Evolutionary conservation across 2,888 invertebrate genomes (phyloP), one percentile per base, ranked within the genome.

Genomic region (Penaeus monodon): DNA sequence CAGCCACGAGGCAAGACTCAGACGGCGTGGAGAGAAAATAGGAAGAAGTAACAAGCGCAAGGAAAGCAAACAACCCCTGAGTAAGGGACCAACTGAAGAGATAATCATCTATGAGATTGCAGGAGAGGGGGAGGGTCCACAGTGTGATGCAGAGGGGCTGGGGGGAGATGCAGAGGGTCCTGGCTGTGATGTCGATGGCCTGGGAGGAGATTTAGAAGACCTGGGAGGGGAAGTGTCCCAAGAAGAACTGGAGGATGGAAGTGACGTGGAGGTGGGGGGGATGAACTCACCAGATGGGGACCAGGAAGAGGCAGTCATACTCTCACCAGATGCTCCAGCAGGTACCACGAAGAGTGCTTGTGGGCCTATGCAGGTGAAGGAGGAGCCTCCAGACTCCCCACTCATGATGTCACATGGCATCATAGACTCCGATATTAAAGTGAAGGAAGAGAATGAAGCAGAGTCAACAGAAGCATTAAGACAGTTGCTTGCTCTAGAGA

Each of bases 391-490:
- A n/a, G 85, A 84, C 29, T 33, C 65, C 12, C 65, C 66, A 22
- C 68, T 29, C n/a, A 24, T 76, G n/a, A 24, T 49, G 20, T 27
- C 76, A 14, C 29, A 27, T 6, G 78, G 82, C 29, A 63, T 57
- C 10, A n/a, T 88, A 44, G 84, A 80, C 81, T 84, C 86, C 14
- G 86, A 86, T 63, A 29, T 86, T 14, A 63, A 78, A 44, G 85
- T 88, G 77, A 88, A 88, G 63, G 88, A 88, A 70, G 88, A 88
- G 49, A 38, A 68, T 10, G 85, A 85, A 38, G 84, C 81, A 33
- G 88, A 88, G 29, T 85, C 88, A n/a, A 79, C 73, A 22, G 86
- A 86, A 24, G 78, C 88, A 1, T 44, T 88, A 33, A 76, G 86
- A 68, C 86, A 88, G 64, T 76, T 88, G 29, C 49, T 88, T 63